Evolutionary conservation across 2,888 invertebrate genomes (phyloP).

Genomic region (Itoplectis maculator): DNA sequence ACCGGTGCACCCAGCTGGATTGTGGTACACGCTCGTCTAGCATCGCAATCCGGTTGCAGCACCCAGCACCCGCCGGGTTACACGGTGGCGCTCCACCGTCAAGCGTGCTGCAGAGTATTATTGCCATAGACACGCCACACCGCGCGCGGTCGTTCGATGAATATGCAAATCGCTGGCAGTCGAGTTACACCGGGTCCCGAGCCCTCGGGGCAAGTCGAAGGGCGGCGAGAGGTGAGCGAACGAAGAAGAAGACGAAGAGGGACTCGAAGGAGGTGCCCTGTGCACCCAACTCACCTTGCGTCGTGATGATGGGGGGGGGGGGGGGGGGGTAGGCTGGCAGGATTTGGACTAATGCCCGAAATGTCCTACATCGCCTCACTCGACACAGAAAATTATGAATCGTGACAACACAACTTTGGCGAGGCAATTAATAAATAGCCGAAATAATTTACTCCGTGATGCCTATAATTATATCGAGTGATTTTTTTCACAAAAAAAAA

Average conservation of each 20-base stretch:
- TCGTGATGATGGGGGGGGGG: constrained; percentile 55
- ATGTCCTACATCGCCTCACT: too few relatives aligned
- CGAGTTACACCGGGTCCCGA: constrained; percentile 74
- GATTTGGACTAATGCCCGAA: constrained; percentile 63
- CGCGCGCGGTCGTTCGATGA: constrained; percentile 81
- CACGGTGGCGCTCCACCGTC: too few relatives aligned
- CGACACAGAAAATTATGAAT: too few relatives aligned
- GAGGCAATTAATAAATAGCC: too few relatives aligned
- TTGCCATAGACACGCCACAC: constrained; percentile 60
- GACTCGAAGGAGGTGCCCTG: constrained; percentile 45
- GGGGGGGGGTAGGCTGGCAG: constrained; percentile 64
- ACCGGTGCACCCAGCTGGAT: constrained; percentile 27
- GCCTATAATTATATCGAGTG: too few relatives aligned
- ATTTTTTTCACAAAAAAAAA: too few relatives aligned
- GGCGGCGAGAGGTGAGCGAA: constrained; percentile 53
- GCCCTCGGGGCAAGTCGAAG: constrained; percentile 59
- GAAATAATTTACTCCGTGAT: too few relatives aligned
- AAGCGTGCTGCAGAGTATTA: not conserved
- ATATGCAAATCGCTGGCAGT: constrained; percentile 81
- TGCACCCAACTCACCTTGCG: too few relatives aligned
- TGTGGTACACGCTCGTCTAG: constrained; percentile 48
- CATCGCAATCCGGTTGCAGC: constrained; percentile 40
- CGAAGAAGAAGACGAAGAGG: constrained; percentile 49
- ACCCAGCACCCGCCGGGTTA: constrained; percentile 8
- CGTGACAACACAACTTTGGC: too few relatives aligned